These are phyloP conservation scores for Craterocephalus amniculus DNA, from an alignment of 2,797 vertebrate species.

Conservation along the genomic window DNA sequence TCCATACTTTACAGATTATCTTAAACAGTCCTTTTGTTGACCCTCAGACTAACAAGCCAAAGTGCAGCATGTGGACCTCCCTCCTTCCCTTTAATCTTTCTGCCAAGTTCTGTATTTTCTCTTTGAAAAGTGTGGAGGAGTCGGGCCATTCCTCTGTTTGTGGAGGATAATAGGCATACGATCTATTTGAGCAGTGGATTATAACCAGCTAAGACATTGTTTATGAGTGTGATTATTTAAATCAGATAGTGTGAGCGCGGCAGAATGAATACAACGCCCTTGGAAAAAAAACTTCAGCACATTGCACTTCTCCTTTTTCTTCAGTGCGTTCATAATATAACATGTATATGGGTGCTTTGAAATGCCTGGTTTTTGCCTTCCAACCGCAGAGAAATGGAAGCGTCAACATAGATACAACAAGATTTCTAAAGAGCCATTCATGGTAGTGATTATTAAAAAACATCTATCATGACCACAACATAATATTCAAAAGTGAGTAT, in stretches of 20 bases:
- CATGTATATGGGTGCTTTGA: not conserved
- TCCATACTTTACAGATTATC: slow-evolving; percentile 33
- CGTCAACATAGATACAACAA: slow-evolving; percentile 37
- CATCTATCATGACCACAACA: not conserved
- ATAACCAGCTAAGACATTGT: slow-evolving; percentile 36
- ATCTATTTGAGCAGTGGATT: slow-evolving; percentile 28
- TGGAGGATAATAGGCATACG: slow-evolving; percentile 40
- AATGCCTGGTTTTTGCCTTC: slow-evolving; percentile 38
- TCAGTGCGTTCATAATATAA: slow-evolving; percentile 12
- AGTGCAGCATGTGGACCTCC: slow-evolving; percentile 37
- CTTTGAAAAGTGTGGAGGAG: slow-evolving; percentile 56
- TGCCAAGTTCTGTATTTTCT: slow-evolving; percentile 63
- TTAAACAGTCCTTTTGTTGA: slow-evolving; percentile 57
- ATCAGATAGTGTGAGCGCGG: slow-evolving; percentile 3
- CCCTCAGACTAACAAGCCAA: slow-evolving; percentile 40
- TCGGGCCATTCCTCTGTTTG: slow-evolving; percentile 58
- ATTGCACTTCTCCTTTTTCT: not conserved
- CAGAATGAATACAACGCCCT: not conserved
- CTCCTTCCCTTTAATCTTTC: slow-evolving; percentile 34
- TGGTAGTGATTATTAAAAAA: not conserved
- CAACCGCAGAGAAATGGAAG: slow-evolving; percentile 21
- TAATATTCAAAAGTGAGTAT: slow-evolving; percentile 9
- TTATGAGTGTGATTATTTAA: slow-evolving; percentile 23
- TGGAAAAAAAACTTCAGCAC: slow-evolving; percentile 1
- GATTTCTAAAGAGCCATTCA: not conserved